Percentiles rank a stretch among this genome's conserved stretches.
phyloP scores from a whole-genome alignment of 1,140 invertebrate genomes.

The Aphelenchoides avenae region DNA sequence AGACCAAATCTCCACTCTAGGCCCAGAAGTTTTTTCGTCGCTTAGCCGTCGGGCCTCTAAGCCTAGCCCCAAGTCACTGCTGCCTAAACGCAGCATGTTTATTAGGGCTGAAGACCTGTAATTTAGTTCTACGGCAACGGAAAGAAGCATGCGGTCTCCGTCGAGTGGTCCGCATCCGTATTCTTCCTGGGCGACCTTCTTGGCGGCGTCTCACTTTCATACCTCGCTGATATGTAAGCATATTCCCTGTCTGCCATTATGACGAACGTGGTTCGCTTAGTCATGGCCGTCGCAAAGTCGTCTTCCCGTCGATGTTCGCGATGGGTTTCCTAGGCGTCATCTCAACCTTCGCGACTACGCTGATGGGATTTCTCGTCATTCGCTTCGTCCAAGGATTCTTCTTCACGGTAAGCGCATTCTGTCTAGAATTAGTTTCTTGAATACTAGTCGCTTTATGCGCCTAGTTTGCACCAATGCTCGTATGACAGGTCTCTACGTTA shows the following conservation, averaged over 20 bases:
- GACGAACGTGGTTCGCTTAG: conserved; percentile 10
- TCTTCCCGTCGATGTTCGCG: conserved; percentile 7
- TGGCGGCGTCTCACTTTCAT: conserved; percentile 2
- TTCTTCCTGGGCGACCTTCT: conserved; percentile 14
- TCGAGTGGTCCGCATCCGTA: conserved; percentile 9
- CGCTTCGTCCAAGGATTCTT: conserved; percentile 15
- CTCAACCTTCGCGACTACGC: conserved; percentile 6
- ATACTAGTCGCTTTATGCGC: too few species aligned
- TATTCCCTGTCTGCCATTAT: neutral
- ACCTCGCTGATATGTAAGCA: conserved; percentile 11
- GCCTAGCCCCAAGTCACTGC: too few species aligned
- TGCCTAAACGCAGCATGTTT: too few species aligned
- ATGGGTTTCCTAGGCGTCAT: conserved; percentile 9
- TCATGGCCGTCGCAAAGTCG: conserved; percentile 10
- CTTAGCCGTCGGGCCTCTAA: too few species aligned
- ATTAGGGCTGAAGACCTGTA: too few species aligned
- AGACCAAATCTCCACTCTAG: too few species aligned
- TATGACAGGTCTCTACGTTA: too few species aligned
- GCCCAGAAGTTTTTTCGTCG: too few species aligned
- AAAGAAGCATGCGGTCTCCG: neutral
- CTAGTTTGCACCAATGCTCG: too few species aligned
- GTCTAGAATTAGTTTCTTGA: too few species aligned
- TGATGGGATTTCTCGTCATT: neutral
- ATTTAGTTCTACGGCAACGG: too few species aligned
- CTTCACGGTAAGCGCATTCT: conserved; percentile 12